Evolutionary conservation across 1,140 invertebrate genomes (phyloP).

Genomic region (Drosophila oshimai): DNA sequence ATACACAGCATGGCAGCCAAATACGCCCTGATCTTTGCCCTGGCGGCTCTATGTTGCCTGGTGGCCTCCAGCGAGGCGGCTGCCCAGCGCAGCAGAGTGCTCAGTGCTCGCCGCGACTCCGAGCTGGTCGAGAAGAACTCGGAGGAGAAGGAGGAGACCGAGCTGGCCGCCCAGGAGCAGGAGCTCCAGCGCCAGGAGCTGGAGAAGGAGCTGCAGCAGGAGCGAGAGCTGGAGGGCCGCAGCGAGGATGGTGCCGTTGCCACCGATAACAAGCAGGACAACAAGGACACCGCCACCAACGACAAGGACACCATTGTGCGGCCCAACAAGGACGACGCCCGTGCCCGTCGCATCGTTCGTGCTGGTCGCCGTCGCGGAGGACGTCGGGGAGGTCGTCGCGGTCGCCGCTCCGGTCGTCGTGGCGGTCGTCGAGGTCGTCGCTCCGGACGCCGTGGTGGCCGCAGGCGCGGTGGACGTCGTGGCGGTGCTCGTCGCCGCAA

Average conservation of each 20-base stretch:
- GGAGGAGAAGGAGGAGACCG: neutral
- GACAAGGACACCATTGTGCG: constrained; percentile 24
- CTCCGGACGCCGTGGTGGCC: constrained; percentile 13
- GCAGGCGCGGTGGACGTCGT: constrained; percentile 39
- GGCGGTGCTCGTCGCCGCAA: constrained; percentile 34
- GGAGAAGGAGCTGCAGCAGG: neutral
- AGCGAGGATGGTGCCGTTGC: constrained; percentile 10
- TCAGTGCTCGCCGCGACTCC: constrained; percentile 18
- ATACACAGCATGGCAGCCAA: constrained; percentile 49
- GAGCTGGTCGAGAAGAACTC: constrained; percentile 18
- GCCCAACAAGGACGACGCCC: constrained; percentile 52
- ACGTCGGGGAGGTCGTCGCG: constrained; percentile 23
- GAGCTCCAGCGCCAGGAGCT: constrained; percentile 9
- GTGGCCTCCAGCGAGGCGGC: constrained; percentile 43
- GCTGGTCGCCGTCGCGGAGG: constrained; percentile 28
- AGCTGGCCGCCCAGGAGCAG: constrained; percentile 10
- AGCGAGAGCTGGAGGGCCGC: constrained; percentile 13
- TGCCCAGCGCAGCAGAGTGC: constrained; percentile 35
- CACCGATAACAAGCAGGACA: neutral
- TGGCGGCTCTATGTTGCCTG: constrained; percentile 66
- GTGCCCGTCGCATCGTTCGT: constrained; percentile 60
- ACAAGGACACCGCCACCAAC: constrained; percentile 9
- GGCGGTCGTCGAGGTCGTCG: neutral
- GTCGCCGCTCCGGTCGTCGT: constrained; percentile 16
- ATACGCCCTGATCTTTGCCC: constrained; percentile 55